phyloP scores from a whole-genome alignment of 1,140 invertebrate genomes.

The Nasonia vitripennis region DNA sequence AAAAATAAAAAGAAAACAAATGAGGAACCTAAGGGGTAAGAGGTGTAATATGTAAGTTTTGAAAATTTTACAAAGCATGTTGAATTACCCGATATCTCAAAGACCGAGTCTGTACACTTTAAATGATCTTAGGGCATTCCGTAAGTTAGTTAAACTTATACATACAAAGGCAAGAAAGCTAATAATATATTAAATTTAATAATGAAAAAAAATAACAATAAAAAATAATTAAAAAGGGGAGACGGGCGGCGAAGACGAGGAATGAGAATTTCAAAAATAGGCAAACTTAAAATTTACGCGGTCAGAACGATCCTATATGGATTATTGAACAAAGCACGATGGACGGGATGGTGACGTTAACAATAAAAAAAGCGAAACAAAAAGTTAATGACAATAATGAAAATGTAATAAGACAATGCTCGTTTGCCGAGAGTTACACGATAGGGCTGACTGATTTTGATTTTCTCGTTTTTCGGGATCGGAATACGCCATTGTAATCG shows the following conservation, averaged over 20 bases:
- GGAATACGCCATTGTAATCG: constrained; percentile 12
- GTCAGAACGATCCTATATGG: constrained; percentile 39
- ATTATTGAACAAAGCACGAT: constrained; percentile 33
- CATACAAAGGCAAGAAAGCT: constrained; percentile 54
- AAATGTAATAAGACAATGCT: constrained; percentile 51
- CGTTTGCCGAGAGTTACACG: constrained; percentile 37
- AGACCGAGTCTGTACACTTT: constrained; percentile 61
- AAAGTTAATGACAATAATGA: constrained; percentile 54
- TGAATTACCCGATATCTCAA: constrained; percentile 60
- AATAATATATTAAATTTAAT: constrained; percentile 49
- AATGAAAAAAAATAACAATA: constrained; percentile 12
- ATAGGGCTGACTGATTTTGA: constrained; percentile 48
- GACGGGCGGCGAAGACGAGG: constrained; percentile 35
- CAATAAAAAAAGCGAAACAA: constrained; percentile 47
- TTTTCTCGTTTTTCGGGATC: constrained; percentile 41
- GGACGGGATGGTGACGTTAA: constrained; percentile 44
- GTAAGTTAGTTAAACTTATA: constrained; percentile 61
- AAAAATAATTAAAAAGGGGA: constrained; percentile 33
- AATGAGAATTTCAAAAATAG: constrained; percentile 50
- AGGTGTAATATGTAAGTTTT: constrained; percentile 64
- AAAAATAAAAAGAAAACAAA: constrained; percentile 50
- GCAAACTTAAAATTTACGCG: constrained; percentile 38
- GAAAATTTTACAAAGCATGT: constrained; percentile 67
- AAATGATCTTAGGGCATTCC: constrained; percentile 66
- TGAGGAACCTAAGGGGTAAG: constrained; percentile 44